A percentile compares a stretch with the other conserved stretches of the same genome.
phyloP scores from a whole-genome alignment of 2,113 vertebrate genomes.

The Ictidomys tridecemlineatus region DNA sequence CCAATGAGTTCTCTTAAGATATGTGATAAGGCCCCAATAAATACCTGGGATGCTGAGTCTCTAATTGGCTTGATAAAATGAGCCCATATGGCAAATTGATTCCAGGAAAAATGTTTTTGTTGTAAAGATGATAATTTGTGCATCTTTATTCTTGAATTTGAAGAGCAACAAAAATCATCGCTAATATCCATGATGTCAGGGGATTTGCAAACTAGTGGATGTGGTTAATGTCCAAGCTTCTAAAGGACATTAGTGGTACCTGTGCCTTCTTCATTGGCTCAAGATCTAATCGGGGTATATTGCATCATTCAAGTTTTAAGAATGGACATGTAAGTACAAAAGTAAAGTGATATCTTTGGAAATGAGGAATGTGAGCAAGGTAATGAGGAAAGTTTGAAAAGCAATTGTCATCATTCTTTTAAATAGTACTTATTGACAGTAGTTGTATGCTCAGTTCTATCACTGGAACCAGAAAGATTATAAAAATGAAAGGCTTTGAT shows the following conservation, averaged over 20 bases:
- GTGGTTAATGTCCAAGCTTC: slow-evolving; percentile 56
- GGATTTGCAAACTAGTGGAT: slow-evolving; percentile 53
- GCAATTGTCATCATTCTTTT: slow-evolving; percentile 8
- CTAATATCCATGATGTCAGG: slow-evolving; percentile 51
- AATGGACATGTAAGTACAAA: slow-evolving; percentile 64
- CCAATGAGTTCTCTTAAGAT: slow-evolving; percentile 13
- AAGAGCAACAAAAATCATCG: slow-evolving; percentile 67
- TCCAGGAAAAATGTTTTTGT: slow-evolving; percentile 65
- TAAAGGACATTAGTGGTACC: slow-evolving; percentile 20
- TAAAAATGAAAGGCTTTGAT: neutral
- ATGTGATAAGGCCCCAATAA: no score
- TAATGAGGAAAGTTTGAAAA: slow-evolving; percentile 46
- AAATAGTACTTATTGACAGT: neutral
- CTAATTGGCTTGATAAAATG: no score
- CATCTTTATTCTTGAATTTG: slow-evolving; percentile 72
- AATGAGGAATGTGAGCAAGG: slow-evolving; percentile 47
- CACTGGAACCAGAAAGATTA: neutral
- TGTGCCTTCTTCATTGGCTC: slow-evolving; percentile 1
- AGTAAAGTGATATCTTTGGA: slow-evolving; percentile 63
- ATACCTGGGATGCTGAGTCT: no score
- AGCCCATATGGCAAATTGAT: slow-evolving; percentile 19
- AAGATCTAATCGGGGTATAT: neutral
- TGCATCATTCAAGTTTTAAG: slow-evolving; percentile 57
- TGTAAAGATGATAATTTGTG: slow-evolving; percentile 64
- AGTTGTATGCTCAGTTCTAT: neutral